These are phyloP conservation scores for Carduelis carduelis DNA, from an alignment of 2,797 vertebrate species.

Conservation along the genomic window DNA sequence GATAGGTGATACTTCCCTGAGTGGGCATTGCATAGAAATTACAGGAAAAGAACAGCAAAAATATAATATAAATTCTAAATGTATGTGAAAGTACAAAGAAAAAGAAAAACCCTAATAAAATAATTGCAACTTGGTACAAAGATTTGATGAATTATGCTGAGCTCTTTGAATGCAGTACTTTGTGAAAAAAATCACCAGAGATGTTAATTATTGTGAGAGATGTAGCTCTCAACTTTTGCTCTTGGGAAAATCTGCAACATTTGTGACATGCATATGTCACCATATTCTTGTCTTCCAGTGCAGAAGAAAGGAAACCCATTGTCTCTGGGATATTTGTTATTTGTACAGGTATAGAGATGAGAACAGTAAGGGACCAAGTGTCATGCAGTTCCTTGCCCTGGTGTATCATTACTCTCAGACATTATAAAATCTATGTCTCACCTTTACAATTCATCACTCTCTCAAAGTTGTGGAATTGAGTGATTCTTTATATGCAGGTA, in stretches of 20 bases:
- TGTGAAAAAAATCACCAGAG: background rate
- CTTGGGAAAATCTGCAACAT: background rate
- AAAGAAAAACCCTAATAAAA: background rate
- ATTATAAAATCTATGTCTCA: background rate
- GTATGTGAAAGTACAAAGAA: background rate
- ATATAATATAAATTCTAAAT: background rate
- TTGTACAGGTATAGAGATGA: background rate
- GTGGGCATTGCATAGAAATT: background rate
- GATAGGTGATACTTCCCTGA: background rate
- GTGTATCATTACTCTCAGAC: background rate
- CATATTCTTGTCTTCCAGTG: background rate
- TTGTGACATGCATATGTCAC: background rate
- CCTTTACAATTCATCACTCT: background rate
- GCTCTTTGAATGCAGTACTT: background rate
- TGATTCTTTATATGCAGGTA: background rate
- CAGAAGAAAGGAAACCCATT: background rate
- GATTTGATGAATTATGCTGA: background rate
- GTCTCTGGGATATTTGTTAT: background rate
- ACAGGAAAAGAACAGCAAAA: background rate
- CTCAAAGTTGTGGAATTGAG: background rate
- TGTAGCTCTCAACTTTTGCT: background rate
- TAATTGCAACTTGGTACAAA: background rate
- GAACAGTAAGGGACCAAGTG: background rate
- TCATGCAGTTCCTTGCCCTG: background rate
- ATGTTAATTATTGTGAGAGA: background rate